Conservation (phyloP, 2,797 vertebrate genomes). For the Danio tinwini region DNA sequence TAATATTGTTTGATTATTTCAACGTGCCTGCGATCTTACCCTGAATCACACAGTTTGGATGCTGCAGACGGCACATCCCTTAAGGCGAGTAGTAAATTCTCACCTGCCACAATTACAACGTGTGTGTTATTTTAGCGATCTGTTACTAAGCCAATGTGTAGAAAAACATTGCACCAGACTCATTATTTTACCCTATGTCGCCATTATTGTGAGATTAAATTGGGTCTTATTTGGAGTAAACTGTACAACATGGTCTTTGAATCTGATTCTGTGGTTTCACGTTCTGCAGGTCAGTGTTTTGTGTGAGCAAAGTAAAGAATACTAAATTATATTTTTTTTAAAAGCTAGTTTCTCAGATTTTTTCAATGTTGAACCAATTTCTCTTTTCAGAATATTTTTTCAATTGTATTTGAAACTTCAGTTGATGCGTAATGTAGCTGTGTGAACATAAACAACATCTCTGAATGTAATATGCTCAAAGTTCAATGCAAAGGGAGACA, state of each 20-base stretch:
- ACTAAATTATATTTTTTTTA: too few relatives aligned
- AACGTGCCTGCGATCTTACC: conserved; percentile 35
- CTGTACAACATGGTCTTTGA: not conserved
- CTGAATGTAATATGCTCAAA: too few relatives aligned
- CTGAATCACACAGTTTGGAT: conserved; percentile 50
- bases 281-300: not conserved
- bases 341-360: too few relatives aligned
- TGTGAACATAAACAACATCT: too few relatives aligned
- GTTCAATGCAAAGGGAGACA: too few relatives aligned
- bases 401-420: too few relatives aligned
- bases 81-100: conserved; percentile 52
- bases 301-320: too few relatives aligned
- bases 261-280: not conserved
- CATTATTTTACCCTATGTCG: not conserved
- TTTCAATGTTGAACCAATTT: too few relatives aligned
- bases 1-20: conserved; percentile 40
- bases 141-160: conserved; percentile 50
- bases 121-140: conserved; percentile 52
- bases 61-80: conserved; percentile 26
- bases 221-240: not conserved
- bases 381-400: too few relatives aligned
- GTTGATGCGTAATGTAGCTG: too few relatives aligned
- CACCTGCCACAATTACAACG: conserved; percentile 51
- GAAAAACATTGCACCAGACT: conserved; percentile 12
- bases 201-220: not conserved